Conservation (phyloP, 2,888 invertebrate genomes). For the Nymphalis c-album region DNA sequence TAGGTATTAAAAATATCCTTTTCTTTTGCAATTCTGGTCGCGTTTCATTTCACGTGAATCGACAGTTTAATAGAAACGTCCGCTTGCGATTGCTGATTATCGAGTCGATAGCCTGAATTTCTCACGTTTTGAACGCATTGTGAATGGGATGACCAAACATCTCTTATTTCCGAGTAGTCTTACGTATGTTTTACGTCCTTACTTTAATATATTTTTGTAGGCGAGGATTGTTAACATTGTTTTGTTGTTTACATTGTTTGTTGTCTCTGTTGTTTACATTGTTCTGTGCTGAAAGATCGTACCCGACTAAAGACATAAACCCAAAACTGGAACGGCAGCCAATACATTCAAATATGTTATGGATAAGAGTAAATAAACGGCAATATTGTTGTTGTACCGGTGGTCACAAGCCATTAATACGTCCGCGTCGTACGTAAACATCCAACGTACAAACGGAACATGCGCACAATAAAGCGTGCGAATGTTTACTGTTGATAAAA, state of each 20-base stretch:
- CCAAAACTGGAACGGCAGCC: too few species aligned
- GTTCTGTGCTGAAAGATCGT: too few species aligned
- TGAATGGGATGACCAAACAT: constrained; percentile 17
- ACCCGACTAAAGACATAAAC: too few species aligned
- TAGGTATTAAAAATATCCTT: neutral
- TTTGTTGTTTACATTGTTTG: too few species aligned
- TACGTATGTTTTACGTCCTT: too few species aligned
- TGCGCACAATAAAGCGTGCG: constrained; percentile 37
- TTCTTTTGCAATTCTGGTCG: constrained; percentile 1
- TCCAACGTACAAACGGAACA: constrained; percentile 33
- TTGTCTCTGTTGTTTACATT: too few species aligned
- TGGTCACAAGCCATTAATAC: constrained; percentile 2
- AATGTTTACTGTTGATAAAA: constrained; percentile 41
- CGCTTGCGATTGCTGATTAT: constrained; percentile 27
- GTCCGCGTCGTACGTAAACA: constrained; percentile 23
- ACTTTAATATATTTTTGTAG: too few species aligned
- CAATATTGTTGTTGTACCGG: neutral
- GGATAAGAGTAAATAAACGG: too few species aligned
- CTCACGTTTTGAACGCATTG: constrained; percentile 39
- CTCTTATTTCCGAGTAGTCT: constrained; percentile 1
- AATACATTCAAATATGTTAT: too few species aligned
- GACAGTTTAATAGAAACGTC: constrained; percentile 18
- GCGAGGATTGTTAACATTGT: too few species aligned
- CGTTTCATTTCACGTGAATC: constrained; percentile 21
- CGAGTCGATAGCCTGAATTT: constrained; percentile 30